These are phyloP conservation scores for Mustela erminea DNA, from an alignment of 2,797 vertebrate species.

Conservation along the genomic window DNA sequence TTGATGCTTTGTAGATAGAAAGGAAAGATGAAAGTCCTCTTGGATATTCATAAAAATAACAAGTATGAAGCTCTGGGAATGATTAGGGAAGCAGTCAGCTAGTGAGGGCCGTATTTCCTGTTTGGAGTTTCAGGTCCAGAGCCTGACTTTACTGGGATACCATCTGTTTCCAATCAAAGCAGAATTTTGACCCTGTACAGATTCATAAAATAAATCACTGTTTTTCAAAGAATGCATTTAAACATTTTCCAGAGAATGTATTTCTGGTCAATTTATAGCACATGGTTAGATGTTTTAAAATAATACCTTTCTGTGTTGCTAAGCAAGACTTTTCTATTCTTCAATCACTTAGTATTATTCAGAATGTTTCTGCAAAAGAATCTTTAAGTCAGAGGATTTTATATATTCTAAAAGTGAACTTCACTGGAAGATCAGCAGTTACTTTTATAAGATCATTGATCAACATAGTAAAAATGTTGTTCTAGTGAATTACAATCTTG, in stretches of 20 bases:
- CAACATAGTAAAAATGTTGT: constrained; percentile 32
- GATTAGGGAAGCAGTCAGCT: constrained; percentile 92
- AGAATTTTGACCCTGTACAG: constrained; percentile 91
- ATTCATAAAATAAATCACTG: constrained; percentile 88
- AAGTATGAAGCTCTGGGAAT: constrained; percentile 93
- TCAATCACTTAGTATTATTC: constrained; percentile 59
- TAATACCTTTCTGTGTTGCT: constrained; percentile 57
- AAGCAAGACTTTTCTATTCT: constrained; percentile 58
- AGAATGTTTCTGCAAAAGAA: constrained; percentile 53
- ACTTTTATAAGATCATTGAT: constrained; percentile 55
- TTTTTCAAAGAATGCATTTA: constrained; percentile 75
- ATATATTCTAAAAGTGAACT: constrained; percentile 29
- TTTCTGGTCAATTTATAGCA: constrained; percentile 61
- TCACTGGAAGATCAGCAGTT: constrained; percentile 36
- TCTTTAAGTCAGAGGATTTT: constrained; percentile 38
- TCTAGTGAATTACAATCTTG: constrained; percentile 5
- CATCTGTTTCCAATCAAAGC: constrained; percentile 95
- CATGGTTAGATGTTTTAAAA: constrained; percentile 79
- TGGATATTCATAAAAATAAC: constrained; percentile 91
- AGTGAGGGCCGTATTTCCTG: constrained; percentile 94
- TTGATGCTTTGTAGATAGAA: constrained; percentile 87
- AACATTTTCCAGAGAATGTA: constrained; percentile 69
- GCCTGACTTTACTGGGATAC: constrained; percentile 91
- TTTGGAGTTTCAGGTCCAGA: constrained; percentile 94
- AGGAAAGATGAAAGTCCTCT: constrained; percentile 82